Evolutionary conservation across 2,888 invertebrate species (phyloP).

Genomic region (Sphinx pinastri): DNA sequence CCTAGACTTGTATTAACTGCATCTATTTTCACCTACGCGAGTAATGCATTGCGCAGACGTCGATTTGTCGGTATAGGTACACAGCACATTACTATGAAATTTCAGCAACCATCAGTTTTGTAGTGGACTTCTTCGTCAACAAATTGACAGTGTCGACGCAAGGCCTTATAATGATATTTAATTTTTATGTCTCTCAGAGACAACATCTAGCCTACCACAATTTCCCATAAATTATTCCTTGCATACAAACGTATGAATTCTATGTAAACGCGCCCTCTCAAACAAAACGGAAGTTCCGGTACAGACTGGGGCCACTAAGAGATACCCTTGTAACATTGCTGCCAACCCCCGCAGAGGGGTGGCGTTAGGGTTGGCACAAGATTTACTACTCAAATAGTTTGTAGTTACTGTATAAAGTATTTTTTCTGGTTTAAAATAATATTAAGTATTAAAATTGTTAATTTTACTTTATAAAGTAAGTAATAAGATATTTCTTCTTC

Average conservation of each 20-base stretch:
- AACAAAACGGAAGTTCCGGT: slow-evolving; percentile 61
- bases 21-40: too few relatives aligned
- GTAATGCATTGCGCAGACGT: too few relatives aligned
- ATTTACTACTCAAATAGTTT: background rate
- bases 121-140: too few relatives aligned
- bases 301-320: slow-evolving; percentile 55
- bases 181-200: background rate
- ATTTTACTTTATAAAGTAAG: too few relatives aligned
- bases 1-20: too few relatives aligned
- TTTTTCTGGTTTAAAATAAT: background rate
- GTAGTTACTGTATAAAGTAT: background rate
- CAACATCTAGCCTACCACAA: background rate
- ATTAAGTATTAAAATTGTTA: background rate
- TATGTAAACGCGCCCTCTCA: slow-evolving; percentile 45
- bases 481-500: too few relatives aligned
- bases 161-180: background rate
- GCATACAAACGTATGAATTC: slow-evolving; percentile 30
- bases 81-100: too few relatives aligned
- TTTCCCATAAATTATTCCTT: background rate
- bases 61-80: too few relatives aligned
- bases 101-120: too few relatives aligned
- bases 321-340: slow-evolving; percentile 40
- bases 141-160: background rate
- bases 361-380: slow-evolving; percentile 18
- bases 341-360: slow-evolving; percentile 31